phyloP scores from a whole-genome alignment of 2,888 invertebrate species.

The Brachypterus glaber region DNA sequence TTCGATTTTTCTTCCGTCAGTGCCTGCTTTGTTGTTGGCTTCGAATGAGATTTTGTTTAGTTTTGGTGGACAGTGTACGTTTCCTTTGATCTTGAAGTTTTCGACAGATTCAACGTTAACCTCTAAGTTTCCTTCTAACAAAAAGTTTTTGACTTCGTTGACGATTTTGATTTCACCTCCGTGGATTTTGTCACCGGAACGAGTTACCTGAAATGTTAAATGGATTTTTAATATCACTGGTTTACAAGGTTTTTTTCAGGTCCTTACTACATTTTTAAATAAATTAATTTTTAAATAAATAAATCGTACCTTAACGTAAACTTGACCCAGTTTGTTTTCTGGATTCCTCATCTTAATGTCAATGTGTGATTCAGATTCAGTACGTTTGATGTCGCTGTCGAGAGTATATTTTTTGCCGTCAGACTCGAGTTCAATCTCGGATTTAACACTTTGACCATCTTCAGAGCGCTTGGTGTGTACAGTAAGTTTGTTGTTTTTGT shows the following conservation, averaged over 20 bases:
- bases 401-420: conserved; percentile 52
- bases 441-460: conserved; percentile 29
- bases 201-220: no score
- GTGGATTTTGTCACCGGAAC: no score
- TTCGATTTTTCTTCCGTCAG: conserved; percentile 52
- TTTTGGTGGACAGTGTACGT: conserved; percentile 54
- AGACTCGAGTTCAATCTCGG: conserved; percentile 42
- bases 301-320: conserved; percentile 41
- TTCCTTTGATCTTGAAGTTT: conserved; percentile 52
- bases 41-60: conserved; percentile 56
- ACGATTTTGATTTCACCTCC: conserved; percentile 43
- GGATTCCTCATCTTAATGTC: conserved; percentile 50
- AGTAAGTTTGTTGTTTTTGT: conserved; percentile 39
- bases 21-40: conserved; percentile 50
- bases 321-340: conserved; percentile 35
- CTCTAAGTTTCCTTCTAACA: conserved; percentile 46
- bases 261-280: no score
- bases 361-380: conserved; percentile 47
- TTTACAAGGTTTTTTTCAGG: no score
- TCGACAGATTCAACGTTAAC: conserved; percentile 52
- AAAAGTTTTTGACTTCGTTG: conserved; percentile 37
- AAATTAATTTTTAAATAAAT: no score
- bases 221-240: no score
- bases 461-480: conserved; percentile 32
- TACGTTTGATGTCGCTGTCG: conserved; percentile 45